Base-by-base conservation (phyloP, 2,797 vertebrate species). In the Holocentrus rufus region DNA sequence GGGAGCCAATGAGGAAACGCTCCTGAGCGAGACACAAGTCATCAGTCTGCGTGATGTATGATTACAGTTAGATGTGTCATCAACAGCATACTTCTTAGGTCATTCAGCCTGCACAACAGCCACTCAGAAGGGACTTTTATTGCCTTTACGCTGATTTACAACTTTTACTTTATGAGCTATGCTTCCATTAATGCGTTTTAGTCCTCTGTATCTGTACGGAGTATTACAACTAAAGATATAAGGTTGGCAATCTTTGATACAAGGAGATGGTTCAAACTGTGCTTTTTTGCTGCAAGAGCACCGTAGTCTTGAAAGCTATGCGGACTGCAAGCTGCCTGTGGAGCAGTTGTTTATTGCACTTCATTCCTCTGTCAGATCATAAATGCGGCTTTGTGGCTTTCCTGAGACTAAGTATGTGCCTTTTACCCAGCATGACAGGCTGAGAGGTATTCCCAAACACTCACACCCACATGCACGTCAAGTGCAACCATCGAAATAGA, bases 371-470 rank as follows among this genome's bases (percentile, higher is more conserved):
- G 84, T 91, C 84, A 83, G 81, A 87, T 93, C 89, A 90, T 92
- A 91, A 92, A 91, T 87, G 88, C 85, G 85, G 85, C 89, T 84
- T 69, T 87, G 88, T 84, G 87, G 89, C 84, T 88, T 90, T 79
- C 83, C 83, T 79, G 79, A 85, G 77, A 86, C 77, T 73, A 75
- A 84, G 72, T 87, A 65, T 74, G 85, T 5, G 80, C 56, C 70
- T 74, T 79, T 88, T 75, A 68, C 69, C 67, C 78, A 61, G 84
- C 83, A 78, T 47, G 60, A 65, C 68, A 72, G 62, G 42, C 80
- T 7, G n/a, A 20, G 86, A 91, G 79, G 77, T 84, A 80, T 67
- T 89, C 72, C 71, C 87, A 83, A 77, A 73, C 79, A 71, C 74
- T 78, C 79, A 79, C 76, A 36, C 86, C 83, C 75, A 62, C 71